Percentiles rank a stretch among this genome's conserved stretches.
Evolutionary conservation across 2,888 invertebrate species (phyloP).

Genomic region (Noctua fimbriata): DNA sequence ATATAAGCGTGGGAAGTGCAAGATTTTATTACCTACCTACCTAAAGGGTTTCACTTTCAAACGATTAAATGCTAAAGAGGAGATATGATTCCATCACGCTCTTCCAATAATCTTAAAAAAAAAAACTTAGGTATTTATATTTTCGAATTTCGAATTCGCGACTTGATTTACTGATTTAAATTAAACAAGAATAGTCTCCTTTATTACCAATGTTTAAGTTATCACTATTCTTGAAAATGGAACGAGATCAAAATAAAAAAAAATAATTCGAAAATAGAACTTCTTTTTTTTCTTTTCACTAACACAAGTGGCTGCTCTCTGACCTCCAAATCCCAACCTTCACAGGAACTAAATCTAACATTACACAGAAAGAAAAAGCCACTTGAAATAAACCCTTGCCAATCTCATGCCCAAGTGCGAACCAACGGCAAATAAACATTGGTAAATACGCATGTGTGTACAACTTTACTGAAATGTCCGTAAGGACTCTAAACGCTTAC

Average conservation of each 20-base stretch:
- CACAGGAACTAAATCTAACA: constrained; percentile 13
- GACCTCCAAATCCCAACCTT: not conserved
- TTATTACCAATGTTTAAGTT: not conserved
- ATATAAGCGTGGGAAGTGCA: constrained; percentile 18
- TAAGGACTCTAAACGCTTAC: constrained; percentile 26
- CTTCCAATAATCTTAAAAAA: not conserved
- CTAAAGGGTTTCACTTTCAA: constrained; percentile 10
- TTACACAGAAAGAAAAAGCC: not conserved
- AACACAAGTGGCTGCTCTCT: not conserved
- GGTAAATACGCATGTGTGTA: constrained; percentile 33
- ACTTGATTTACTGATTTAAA: not conserved
- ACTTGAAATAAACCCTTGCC: constrained; percentile 17
- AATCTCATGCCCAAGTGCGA: not conserved
- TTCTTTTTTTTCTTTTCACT: not conserved
- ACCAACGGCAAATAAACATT: constrained; percentile 30
- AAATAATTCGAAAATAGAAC: too few relatives aligned
- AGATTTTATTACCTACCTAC: constrained; percentile 10
- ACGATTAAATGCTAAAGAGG: not conserved
- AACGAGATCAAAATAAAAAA: not conserved
- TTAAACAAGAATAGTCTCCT: not conserved
- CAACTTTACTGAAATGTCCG: constrained; percentile 21
- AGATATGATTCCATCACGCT: not conserved
- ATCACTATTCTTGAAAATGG: not conserved
- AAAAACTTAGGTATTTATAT: not conserved
- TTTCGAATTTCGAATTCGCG: not conserved